These are phyloP conservation scores for Aurelia aurita DNA, from an alignment of 30 jellyfish, hydroid and myxozoan species.

Conservation along the genomic window DNA sequence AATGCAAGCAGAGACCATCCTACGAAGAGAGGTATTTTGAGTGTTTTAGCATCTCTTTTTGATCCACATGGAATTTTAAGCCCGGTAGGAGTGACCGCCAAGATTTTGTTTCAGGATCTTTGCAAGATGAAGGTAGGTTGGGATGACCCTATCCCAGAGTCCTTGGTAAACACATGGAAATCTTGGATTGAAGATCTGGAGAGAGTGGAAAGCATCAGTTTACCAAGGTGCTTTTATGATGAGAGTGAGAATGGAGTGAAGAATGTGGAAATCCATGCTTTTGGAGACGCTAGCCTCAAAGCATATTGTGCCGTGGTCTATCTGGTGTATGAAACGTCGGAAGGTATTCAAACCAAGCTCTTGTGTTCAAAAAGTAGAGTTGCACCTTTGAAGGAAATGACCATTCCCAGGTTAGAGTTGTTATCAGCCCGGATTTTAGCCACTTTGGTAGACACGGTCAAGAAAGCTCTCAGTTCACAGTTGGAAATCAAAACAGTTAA, in stretches of 20 bases:
- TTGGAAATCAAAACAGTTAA: slow-evolving; percentile 24
- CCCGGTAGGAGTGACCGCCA: slow-evolving; percentile 32
- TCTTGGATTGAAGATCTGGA: slow-evolving; percentile 29
- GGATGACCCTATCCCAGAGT: slow-evolving; percentile 48
- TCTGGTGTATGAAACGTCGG: slow-evolving; percentile 9
- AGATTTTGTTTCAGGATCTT: slow-evolving; percentile 18
- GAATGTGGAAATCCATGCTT: slow-evolving; percentile 29
- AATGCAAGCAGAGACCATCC: neutral
- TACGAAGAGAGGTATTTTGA: slow-evolving; percentile 32
- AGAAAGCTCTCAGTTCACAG: slow-evolving; percentile 5
- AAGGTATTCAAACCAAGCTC: slow-evolving; percentile 25
- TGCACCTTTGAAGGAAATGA: slow-evolving; percentile 15
- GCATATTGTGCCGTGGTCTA: slow-evolving; percentile 54
- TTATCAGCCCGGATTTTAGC: slow-evolving; percentile 46
- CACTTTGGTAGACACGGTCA: slow-evolving; percentile 3
- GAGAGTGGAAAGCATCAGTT: neutral
- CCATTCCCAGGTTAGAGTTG: slow-evolving; percentile 41
- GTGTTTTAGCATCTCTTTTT: slow-evolving; percentile 25
- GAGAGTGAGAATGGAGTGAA: slow-evolving; percentile 10
- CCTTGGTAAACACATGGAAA: neutral
- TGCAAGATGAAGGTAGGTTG: slow-evolving; percentile 25
- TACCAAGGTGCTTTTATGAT: slow-evolving; percentile 23
- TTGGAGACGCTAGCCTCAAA: slow-evolving; percentile 19
- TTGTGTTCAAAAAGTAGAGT: slow-evolving; percentile 23
- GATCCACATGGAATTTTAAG: slow-evolving; percentile 26